A percentile compares a stretch with the other conserved stretches of the same genome.
Conservation (phyloP, 2,888 invertebrate species). For the Polydesmus complanatus region DNA sequence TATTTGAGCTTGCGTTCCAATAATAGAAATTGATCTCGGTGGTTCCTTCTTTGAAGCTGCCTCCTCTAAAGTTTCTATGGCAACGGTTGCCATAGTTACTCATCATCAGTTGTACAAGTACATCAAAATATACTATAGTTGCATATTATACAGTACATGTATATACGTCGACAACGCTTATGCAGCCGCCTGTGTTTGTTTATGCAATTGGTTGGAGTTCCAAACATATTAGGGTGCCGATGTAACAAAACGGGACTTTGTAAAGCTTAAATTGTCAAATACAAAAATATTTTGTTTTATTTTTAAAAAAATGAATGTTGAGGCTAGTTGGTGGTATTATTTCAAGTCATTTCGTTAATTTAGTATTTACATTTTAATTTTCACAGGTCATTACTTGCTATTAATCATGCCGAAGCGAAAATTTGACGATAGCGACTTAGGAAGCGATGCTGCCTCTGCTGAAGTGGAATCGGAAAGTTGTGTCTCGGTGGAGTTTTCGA, state of each 20-base stretch:
- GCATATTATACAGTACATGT: not conserved
- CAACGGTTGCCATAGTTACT: conserved; percentile 11
- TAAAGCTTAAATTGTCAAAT: not conserved
- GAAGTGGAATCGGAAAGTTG: not conserved
- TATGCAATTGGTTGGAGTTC: too few species aligned
- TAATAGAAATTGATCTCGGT: conserved; percentile 13
- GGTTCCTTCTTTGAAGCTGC: not conserved
- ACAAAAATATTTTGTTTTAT: not conserved
- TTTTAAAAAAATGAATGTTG: not conserved
- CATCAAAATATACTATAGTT: not conserved
- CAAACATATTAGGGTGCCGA: too few species aligned
- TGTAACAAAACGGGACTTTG: not conserved
- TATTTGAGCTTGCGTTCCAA: conserved; percentile 1
- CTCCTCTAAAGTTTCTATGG: conserved; percentile 12
- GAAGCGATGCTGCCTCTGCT: not conserved
- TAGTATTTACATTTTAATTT: not conserved
- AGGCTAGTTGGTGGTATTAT: too few species aligned
- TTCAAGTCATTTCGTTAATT: not conserved
- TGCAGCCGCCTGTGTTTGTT: not conserved
- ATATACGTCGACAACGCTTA: not conserved
- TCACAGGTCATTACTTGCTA: not conserved
- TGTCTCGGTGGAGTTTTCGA: too few species aligned
- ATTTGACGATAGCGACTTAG: conserved; percentile 1
- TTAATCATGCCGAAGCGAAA: conserved; percentile 11
- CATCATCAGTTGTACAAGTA: not conserved